Percentiles rank a stretch among this genome's conserved stretches.
Evolutionary conservation across 2,797 vertebrate genomes (phyloP).

Genomic region (Margarornis squamiger): DNA sequence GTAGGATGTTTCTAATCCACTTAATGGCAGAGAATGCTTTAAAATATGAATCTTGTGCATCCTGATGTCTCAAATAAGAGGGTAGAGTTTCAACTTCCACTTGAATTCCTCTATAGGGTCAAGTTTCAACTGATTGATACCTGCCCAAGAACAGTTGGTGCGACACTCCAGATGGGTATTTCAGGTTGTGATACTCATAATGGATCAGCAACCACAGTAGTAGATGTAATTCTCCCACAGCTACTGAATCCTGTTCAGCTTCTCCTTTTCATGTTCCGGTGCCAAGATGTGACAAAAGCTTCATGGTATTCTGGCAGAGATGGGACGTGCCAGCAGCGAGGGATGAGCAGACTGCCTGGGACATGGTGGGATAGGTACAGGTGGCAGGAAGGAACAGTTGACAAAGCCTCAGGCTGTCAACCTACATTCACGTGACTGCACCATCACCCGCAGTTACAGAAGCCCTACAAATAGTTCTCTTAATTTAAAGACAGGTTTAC

Average conservation of each 20-base stretch:
- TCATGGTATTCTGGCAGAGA: slow-evolving; percentile 29
- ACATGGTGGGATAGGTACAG: background rate
- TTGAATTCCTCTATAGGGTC: background rate
- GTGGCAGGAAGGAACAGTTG: background rate
- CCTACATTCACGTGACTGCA: background rate
- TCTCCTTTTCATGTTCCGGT: background rate
- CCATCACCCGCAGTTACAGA: background rate
- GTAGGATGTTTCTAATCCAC: background rate
- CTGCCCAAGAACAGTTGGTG: background rate
- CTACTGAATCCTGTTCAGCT: slow-evolving; percentile 8
- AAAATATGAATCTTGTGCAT: background rate
- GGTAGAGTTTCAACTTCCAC: background rate
- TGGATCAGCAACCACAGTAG: slow-evolving; percentile 30
- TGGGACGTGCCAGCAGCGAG: background rate
- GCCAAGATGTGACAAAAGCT: slow-evolving; percentile 47
- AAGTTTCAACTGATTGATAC: background rate
- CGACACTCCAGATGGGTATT: slow-evolving; percentile 34
- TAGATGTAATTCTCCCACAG: slow-evolving; percentile 10
- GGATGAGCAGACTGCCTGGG: background rate
- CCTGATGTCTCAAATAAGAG: background rate
- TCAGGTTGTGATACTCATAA: slow-evolving; percentile 45
- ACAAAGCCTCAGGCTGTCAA: background rate
- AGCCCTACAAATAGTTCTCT: background rate
- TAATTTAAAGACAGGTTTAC: background rate
- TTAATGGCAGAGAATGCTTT: background rate